Conservation (phyloP, 1,140 invertebrate genomes). For the Conus betulinus region DNA sequence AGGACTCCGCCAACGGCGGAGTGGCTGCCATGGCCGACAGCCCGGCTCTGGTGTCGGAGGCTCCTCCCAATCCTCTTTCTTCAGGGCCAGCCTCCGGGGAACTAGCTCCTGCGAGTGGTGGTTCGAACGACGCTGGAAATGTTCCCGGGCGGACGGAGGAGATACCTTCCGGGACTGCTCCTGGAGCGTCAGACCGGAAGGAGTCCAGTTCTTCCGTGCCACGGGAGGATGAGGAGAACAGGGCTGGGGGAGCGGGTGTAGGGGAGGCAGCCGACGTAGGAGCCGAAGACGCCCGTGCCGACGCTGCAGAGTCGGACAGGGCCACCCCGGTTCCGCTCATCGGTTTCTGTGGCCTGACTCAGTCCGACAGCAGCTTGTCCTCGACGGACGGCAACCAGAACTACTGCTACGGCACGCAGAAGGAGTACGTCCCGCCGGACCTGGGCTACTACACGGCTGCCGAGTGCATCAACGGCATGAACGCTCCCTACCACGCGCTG, state of each 20-base stretch:
- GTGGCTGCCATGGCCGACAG: neutral
- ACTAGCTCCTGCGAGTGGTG: no score
- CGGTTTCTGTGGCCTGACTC: conserved; percentile 33
- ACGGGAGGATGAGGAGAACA: neutral
- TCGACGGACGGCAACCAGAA: conserved; percentile 6
- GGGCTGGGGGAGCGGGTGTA: neutral
- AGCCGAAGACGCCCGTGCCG: neutral
- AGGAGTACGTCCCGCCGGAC: conserved; percentile 24
- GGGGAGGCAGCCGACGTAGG: neutral
- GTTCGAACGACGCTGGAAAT: no score
- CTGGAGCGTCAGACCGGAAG: neutral
- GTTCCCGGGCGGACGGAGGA: neutral
- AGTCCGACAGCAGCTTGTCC: conserved; percentile 33
- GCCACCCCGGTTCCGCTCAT: neutral
- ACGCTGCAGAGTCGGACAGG: neutral
- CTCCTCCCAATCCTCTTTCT: no score
- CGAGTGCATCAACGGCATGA: conserved; percentile 34
- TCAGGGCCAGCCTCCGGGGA: neutral
- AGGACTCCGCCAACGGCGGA: neutral
- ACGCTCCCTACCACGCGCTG: conserved; percentile 22
- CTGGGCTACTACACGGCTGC: neutral
- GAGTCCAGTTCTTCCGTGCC: no score
- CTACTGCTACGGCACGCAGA: conserved; percentile 33
- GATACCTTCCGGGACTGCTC: neutral
- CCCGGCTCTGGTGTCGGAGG: neutral